Base-by-base conservation (phyloP, 2,113 vertebrate species). In the Tor tambroides region DNA sequence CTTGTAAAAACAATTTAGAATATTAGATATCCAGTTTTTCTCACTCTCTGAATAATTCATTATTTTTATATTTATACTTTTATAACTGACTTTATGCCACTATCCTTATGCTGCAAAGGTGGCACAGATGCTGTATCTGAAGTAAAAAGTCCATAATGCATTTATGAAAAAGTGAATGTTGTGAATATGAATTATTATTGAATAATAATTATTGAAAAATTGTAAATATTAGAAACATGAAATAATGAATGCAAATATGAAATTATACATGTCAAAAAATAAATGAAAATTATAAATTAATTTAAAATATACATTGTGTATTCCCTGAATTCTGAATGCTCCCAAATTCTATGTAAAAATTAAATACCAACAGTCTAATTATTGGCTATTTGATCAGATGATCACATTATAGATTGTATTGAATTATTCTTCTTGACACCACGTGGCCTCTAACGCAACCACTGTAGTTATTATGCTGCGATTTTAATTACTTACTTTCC, bases 381-480 rank as follows among this genome's bases (percentile, higher is more conserved):
- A 17, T 54, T 59, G 21, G 21, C 56, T 61, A 10, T 59, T 59
- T 59, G 75, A 59, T 79, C 49, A 17, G 15, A 2, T 41, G 19
- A 80, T 80, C 32, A 23, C 78, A 38, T 41, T 38, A 46, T 17
- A 63, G 61, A 28, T 46, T 46, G 3, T 43, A 51, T 71, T 9
- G 2, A 72, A 32, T 84, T 21, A 56, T 74, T 32, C 7, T n/a
- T 74, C 8, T 56, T 15, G 28, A 19, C 71, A 28, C 38, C n/a
- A 38, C 35, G 51, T 79, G 28, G 69, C 30, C 51, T 65, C 69
- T 65, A 86, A 65, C 83, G 84, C 71, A 88, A 65, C 80, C 72
- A 76, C 89, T 80, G 80, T 92, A 92, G 90, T 91, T 92, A 67
- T 88, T 90, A 91, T 93, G 89, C 88, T 92, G 91, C 92, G 92